Evolutionary conservation across 2,888 invertebrate genomes (phyloP), one percentile per base, ranked within the genome.

Genomic region (Archips crataeganus): DNA sequence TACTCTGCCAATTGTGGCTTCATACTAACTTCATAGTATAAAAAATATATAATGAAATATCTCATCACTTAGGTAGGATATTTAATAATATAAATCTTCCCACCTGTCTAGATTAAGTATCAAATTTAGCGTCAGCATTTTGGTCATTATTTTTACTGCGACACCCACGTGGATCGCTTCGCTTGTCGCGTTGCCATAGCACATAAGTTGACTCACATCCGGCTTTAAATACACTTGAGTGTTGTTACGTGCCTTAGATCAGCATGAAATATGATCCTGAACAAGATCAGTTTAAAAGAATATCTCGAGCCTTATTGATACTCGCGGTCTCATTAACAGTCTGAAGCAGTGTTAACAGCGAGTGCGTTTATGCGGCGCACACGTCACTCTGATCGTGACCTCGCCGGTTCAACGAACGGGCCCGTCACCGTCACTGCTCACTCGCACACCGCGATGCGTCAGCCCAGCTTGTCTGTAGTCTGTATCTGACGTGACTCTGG

Each of bases 391-490:
- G 93, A 89, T 93, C 92, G 90, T 94, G 94, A 94, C 93, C 94
- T 92, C 94, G 88, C 76, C 87, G 89, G 94, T 92, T 94, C 94
- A 94, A 94, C 90, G 94, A 90, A 92, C 94, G 93, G 85, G 81
- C 86, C 82, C 82, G 81, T 79, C 82, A 81, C 80, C 90, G 90
- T 89, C 91, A 90, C 90, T 86, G 88, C 81, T 68, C 81, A 84
- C 89, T 85, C 85, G 79, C 88, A 84, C 88, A 84, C 79, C 76
- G 82, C 76, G 76, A 90, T 91, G 91, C 91, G 91, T 90, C 92
- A 92, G 85, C 87, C 63, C 65, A 57, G 68, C 62, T 62, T 23
- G 64, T 34, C 57, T 15, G 63, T 57, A 4, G 49, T 34, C 57
- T 15, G 63, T 62, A 8, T 63, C 63, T 11, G 36, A 63, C n/a